A percentile compares a stretch with the other conserved stretches of the same genome.
These are phyloP conservation scores for Drosophila pandora DNA, from an alignment of 1,140 invertebrate species.

Conservation along the genomic window DNA sequence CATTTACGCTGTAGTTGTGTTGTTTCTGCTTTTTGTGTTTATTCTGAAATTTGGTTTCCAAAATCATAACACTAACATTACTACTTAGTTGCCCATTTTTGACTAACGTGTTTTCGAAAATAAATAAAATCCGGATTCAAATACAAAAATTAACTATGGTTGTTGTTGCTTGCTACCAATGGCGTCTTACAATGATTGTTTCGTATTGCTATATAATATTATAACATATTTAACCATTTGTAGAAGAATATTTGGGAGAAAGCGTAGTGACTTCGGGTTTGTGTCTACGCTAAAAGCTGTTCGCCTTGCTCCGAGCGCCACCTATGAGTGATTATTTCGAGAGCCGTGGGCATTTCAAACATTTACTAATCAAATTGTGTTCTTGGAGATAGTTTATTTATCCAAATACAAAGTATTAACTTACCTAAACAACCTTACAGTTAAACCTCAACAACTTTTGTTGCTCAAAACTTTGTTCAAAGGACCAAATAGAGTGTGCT, in stretches of 20 bases:
- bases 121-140: slow-evolving; percentile 34
- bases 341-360: not conserved
- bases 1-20: slow-evolving; percentile 9
- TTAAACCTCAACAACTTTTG: not conserved
- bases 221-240: not conserved
- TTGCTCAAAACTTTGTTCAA: not conserved
- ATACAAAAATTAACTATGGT: slow-evolving; percentile 15
- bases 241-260: not conserved
- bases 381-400: not conserved
- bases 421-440: not conserved
- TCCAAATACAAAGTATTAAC: not conserved
- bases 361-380: not conserved
- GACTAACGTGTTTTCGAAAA: slow-evolving; percentile 45
- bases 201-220: slow-evolving; percentile 5
- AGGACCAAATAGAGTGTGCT: not conserved
- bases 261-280: slow-evolving; percentile 1
- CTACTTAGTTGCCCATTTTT: slow-evolving; percentile 16
- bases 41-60: slow-evolving; percentile 5
- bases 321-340: not conserved
- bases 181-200: slow-evolving; percentile 17
- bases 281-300: not conserved
- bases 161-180: slow-evolving; percentile 36
- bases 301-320: not conserved
- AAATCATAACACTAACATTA: not conserved
- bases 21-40: slow-evolving; percentile 14